Conservation (phyloP, 2,888 invertebrate species). For the Sarcophaga caerulescens region DNA sequence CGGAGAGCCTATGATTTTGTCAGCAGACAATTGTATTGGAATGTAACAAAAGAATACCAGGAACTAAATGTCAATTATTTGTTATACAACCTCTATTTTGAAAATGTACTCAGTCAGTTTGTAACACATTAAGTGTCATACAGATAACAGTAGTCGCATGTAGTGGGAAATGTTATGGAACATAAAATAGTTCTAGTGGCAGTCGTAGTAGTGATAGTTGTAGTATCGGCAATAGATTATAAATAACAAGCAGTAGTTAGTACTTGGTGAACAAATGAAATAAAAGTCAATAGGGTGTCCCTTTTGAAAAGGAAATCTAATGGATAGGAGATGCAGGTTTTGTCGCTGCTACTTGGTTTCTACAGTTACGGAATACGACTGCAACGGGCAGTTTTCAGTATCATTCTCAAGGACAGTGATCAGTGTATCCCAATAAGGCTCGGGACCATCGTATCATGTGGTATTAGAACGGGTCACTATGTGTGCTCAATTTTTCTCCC, state of each 20-base stretch:
- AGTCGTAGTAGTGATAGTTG: constrained; percentile 17
- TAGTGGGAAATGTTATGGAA: too few species aligned
- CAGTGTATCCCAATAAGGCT: too few species aligned
- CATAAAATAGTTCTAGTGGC: not conserved
- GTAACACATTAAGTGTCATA: not conserved
- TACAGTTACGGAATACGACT: too few species aligned
- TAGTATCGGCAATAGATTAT: constrained; percentile 24
- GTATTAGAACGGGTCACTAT: too few species aligned
- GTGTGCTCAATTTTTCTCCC: too few species aligned
- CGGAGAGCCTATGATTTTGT: constrained; percentile 33
- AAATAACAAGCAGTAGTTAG: constrained; percentile 64
- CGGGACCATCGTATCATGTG: too few species aligned
- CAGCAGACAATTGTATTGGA: constrained; percentile 33
- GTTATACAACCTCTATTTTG: constrained; percentile 57
- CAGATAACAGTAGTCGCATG: constrained; percentile 27
- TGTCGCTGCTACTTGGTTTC: too few species aligned
- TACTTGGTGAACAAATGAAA: not conserved
- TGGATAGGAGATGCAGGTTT: too few species aligned
- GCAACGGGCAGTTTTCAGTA: too few species aligned
- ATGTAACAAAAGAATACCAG: constrained; percentile 65
- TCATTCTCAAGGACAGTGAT: too few species aligned
- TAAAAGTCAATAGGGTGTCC: constrained; percentile 35
- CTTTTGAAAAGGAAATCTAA: not conserved
- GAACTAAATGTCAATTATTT: constrained; percentile 69
- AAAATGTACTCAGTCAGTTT: not conserved